phyloP scores from a whole-genome alignment of 2,113 vertebrate species.

The Gracilinanus agilis region DNA sequence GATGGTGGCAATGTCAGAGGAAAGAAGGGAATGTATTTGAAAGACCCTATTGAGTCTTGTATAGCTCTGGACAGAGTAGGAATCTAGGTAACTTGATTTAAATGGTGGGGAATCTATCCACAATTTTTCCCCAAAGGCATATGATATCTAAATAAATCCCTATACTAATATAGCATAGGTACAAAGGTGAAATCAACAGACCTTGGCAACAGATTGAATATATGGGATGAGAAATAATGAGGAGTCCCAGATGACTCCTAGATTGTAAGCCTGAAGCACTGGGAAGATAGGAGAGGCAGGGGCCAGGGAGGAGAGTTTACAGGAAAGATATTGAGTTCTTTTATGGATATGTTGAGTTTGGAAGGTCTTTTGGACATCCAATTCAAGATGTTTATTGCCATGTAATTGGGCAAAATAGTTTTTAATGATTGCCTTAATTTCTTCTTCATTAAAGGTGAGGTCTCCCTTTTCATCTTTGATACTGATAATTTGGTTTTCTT shows the following conservation, averaged over 20 bases:
- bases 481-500: too few species aligned
- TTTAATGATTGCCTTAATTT: too few species aligned
- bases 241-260: background rate
- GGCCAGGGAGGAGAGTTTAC: background rate
- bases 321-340: background rate
- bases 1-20: background rate
- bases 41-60: background rate
- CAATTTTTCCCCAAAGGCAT: background rate
- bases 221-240: background rate
- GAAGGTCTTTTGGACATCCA: background rate
- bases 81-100: background rate
- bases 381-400: background rate
- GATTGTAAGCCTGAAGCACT: background rate
- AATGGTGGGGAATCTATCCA: background rate
- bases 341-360: background rate
- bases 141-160: background rate
- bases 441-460: too few species aligned
- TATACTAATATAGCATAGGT: background rate
- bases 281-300: background rate
- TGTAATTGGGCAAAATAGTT: too few species aligned
- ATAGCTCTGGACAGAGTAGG: background rate
- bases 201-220: background rate
- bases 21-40: background rate
- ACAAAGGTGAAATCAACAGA: background rate
- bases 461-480: too few species aligned